Evolutionary conservation across 2,888 invertebrate genomes (phyloP).

Genomic region (Conistra vaccinii): DNA sequence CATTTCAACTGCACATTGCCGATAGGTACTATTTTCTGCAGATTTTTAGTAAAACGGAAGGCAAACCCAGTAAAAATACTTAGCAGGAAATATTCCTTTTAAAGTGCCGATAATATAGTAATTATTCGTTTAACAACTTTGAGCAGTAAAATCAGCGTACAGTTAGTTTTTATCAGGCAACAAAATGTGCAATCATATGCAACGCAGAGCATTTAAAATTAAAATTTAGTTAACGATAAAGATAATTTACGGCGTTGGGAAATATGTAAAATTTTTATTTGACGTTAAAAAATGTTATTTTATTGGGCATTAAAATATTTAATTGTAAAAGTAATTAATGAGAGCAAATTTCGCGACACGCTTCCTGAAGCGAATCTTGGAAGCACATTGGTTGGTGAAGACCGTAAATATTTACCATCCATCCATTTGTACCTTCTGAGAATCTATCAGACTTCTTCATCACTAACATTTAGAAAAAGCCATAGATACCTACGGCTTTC

Average conservation of each 20-base stretch:
- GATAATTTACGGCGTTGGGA: conserved; percentile 65
- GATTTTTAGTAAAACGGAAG: neutral
- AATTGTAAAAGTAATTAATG: conserved; percentile 59
- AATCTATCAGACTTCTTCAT: no score
- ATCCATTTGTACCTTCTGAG: no score
- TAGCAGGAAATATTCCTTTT: conserved; percentile 48
- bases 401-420: no score
- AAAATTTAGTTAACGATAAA: conserved; percentile 69
- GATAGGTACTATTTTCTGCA: neutral
- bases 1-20: neutral
- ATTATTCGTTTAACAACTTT: conserved; percentile 64
- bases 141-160: conserved; percentile 49
- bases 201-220: conserved; percentile 58
- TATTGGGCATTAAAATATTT: conserved; percentile 61
- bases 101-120: conserved; percentile 72
- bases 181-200: conserved; percentile 59
- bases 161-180: conserved; percentile 61
- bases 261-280: conserved; percentile 65
- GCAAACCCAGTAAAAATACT: conserved; percentile 16
- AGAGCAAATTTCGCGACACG: conserved; percentile 43
- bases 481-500: neutral
- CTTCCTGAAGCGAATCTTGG: neutral
- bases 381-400: neutral
- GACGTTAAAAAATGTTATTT: conserved; percentile 63
- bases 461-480: no score